phyloP scores from a whole-genome alignment of 2,888 invertebrate genomes.

The Mythimna ferrago region DNA sequence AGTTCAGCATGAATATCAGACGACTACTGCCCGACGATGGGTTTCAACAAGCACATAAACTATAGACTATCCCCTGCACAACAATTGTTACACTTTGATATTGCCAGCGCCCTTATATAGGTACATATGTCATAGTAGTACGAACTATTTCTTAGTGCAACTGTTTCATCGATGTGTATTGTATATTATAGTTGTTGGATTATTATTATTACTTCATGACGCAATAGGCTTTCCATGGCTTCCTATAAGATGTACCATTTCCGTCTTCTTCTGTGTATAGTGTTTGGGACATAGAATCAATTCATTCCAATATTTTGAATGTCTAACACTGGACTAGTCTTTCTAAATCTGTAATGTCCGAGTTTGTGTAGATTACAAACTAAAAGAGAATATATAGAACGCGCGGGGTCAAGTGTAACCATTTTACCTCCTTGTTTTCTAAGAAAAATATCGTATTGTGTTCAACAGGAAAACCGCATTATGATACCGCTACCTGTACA shows the following conservation, averaged over 20 bases:
- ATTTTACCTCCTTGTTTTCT: conserved; percentile 35
- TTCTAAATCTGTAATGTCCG: not conserved
- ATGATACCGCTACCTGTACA: not conserved
- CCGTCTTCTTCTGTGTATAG: not conserved
- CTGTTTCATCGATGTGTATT: not conserved
- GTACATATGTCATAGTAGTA: not conserved
- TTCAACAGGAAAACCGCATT: conserved; percentile 40
- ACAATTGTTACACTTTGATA: not conserved
- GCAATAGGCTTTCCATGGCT: conserved; percentile 20
- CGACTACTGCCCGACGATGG: too few species aligned
- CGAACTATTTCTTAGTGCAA: not conserved
- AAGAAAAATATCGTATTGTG: conserved; percentile 20
- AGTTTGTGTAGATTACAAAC: too few species aligned
- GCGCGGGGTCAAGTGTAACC: not conserved
- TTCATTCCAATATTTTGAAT: not conserved
- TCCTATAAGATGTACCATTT: conserved; percentile 1
- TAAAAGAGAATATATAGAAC: too few species aligned
- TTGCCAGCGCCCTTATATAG: too few species aligned
- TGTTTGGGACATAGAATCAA: not conserved
- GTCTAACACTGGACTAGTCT: not conserved
- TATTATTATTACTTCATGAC: conserved; percentile 27
- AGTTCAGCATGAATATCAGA: too few species aligned
- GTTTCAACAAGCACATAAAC: too few species aligned
- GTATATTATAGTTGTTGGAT: conserved; percentile 19
- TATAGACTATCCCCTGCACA: not conserved